Conservation (phyloP, 2,113 vertebrate genomes). For the Heloderma charlesbogerti region DNA sequence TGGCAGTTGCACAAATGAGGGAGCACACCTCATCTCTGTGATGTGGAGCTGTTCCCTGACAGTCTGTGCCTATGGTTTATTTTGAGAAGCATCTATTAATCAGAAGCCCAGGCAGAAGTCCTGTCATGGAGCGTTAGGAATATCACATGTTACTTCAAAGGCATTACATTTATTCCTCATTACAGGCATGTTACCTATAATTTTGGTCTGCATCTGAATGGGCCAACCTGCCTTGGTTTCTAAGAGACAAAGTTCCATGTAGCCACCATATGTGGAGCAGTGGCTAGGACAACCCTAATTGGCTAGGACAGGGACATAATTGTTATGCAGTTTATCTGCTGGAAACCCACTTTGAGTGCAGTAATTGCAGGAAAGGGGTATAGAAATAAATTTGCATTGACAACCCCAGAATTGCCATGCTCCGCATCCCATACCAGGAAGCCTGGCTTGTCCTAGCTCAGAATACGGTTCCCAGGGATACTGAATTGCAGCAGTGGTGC, state of each 20-base stretch:
- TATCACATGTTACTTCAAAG: too few relatives aligned
- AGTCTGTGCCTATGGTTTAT: not conserved
- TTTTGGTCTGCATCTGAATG: not conserved
- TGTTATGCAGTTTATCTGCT: too few relatives aligned
- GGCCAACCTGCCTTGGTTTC: not conserved
- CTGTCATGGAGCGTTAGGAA: not conserved
- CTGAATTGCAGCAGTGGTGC: too few relatives aligned
- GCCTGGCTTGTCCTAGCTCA: too few relatives aligned
- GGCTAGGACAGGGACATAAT: not conserved
- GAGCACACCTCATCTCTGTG: not conserved
- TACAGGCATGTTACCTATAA: not conserved
- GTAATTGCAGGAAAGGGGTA: too few relatives aligned
- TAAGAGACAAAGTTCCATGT: not conserved
- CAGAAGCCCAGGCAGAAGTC: not conserved
- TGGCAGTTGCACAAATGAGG: not conserved
- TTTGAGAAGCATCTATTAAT: not conserved
- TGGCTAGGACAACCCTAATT: not conserved
- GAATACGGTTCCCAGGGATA: too few relatives aligned
- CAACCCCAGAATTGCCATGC: too few relatives aligned
- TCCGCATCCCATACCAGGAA: too few relatives aligned
- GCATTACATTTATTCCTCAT: not conserved
- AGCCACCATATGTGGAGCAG: not conserved
- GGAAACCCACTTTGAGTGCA: too few relatives aligned
- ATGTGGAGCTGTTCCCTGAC: not conserved
- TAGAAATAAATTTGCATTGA: too few relatives aligned